phyloP scores from a whole-genome alignment of 2,797 vertebrate genomes.

The Mionectes olivaceus region DNA sequence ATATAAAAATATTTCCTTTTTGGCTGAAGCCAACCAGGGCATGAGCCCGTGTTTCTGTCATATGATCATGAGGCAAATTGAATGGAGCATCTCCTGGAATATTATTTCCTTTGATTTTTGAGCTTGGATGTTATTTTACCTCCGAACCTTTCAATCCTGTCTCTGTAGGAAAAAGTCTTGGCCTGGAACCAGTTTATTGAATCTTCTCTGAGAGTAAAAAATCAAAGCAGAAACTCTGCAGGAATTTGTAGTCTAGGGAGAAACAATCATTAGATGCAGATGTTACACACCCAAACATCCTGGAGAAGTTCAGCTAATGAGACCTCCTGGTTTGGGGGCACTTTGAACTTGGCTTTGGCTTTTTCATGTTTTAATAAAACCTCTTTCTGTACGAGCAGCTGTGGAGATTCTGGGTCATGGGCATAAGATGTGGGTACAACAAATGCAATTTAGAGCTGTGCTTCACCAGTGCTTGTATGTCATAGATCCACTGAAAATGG shows the following conservation, averaged over 20 bases:
- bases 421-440: not conserved
- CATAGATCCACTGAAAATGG: not conserved
- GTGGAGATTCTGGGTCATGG: not conserved
- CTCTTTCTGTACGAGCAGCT: not conserved
- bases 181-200: not conserved
- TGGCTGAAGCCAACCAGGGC: not conserved
- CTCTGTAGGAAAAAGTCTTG: not conserved
- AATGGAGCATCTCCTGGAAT: not conserved
- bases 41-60: accelerated
- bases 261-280: not conserved
- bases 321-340: not conserved
- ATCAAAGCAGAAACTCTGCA: not conserved
- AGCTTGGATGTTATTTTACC: not conserved
- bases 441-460: not conserved
- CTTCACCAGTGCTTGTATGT: not conserved
- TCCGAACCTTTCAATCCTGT: not conserved
- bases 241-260: not conserved
- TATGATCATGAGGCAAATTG: not conserved
- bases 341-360: not conserved
- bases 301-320: not conserved
- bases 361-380: not conserved
- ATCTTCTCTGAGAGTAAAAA: not conserved
- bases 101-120: not conserved
- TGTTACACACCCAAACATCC: not conserved
- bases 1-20: not conserved